phyloP scores from a whole-genome alignment of 2,888 invertebrate genomes.

The Nebria brevicollis region DNA sequence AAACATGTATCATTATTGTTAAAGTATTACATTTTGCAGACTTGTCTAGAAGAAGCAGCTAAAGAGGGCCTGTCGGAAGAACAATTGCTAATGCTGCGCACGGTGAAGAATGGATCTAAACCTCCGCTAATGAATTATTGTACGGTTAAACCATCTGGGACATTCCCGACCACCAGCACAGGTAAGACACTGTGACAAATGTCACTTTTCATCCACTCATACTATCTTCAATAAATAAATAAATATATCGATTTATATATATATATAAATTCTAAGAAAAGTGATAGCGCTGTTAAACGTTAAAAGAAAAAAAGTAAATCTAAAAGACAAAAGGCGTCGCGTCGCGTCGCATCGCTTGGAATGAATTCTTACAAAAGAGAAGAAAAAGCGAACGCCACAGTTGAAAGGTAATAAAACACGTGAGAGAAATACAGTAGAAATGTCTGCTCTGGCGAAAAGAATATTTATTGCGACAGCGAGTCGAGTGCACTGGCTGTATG shows the following conservation, averaged over 20 bases:
- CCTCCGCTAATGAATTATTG: conserved; percentile 34
- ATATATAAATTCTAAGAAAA: no score
- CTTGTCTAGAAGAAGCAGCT: conserved; percentile 50
- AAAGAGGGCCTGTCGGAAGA: conserved; percentile 50
- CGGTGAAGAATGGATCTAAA: conserved; percentile 32
- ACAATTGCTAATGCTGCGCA: conserved; percentile 48
- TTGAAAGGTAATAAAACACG: conserved; percentile 48
- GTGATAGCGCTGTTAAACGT: no score
- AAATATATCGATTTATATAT: no score
- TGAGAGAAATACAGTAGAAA: conserved; percentile 47
- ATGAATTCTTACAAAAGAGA: conserved; percentile 17
- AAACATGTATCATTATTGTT: no score
- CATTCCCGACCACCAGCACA: conserved; percentile 49
- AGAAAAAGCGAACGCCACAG: conserved; percentile 36
- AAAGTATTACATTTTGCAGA: conserved; percentile 46
- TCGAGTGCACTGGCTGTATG: not conserved
- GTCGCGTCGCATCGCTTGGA: no score
- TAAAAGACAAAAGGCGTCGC: conserved; percentile 23
- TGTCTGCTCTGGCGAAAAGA: conserved; percentile 36
- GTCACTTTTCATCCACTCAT: not conserved
- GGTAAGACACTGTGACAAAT: conserved; percentile 40
- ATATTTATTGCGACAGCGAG: conserved; percentile 42
- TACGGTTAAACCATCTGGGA: conserved; percentile 42
- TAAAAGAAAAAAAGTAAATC: conserved; percentile 17
- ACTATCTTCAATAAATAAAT: no score